Evolutionary conservation across 1,140 invertebrate species (phyloP), one percentile per base, ranked within the genome.

Genomic region (Heliconius congener): DNA sequence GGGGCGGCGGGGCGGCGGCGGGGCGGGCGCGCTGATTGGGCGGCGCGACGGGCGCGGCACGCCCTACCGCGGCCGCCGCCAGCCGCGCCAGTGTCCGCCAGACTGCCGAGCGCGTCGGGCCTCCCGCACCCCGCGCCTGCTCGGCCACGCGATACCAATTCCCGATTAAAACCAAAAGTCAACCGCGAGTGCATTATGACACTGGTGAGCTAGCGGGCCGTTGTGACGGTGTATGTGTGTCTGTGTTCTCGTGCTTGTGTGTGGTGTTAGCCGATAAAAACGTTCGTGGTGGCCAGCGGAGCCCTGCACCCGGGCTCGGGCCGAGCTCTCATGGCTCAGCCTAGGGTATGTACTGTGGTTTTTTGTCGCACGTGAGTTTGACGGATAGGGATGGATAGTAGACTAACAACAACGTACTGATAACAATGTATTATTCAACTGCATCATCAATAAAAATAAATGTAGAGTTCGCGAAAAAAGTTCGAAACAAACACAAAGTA

Each of bases 241-340:
- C 87, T 91, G 91, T 93, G 93, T 92, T 91, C 86, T 88, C 90
- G 91, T 94, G 93, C 90, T 88, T 85, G 90, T 91, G 91, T 90
- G 87, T 88, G 89, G 92, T 93, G 91, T 93, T 91, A 90, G 86
- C 83, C 90, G 86, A 86, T 80, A 88, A 89, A 92, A 93, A 87
- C 91, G 85, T 93, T 92, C 93, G 93, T 93, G 90, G 94, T 94
- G 93, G 94, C 94, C 92, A 94, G 93, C 89, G 93, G 92, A 93
- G 90, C 94, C 87, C 87, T 94, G 88, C 92, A 93, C 91, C 93
- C 94, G 91, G 93, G 93, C 93, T 94, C 93, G 93, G 93, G 92
- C 87, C 92, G 93, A 94, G 92, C 93, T 91, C 91, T 92, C 88
- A 95, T 95, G 94, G 94, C 94, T 95, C 94, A 95, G 92, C 94